phyloP scores from a whole-genome alignment of 1,140 invertebrate species.

The Zaprionus africanus region DNA sequence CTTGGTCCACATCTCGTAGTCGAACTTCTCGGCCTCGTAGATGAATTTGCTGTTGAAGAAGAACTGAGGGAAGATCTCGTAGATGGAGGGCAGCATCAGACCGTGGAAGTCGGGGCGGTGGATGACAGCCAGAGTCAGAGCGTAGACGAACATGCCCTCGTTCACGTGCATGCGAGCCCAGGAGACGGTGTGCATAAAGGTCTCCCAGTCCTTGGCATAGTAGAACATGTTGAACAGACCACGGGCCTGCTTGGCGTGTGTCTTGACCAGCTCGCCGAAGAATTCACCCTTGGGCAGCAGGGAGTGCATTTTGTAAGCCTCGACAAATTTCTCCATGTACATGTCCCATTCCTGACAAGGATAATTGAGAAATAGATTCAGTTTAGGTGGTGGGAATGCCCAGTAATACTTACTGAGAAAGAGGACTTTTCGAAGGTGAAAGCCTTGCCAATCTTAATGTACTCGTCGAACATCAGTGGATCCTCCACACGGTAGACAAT shows the following conservation, averaged over 20 bases:
- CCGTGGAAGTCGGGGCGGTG: conserved; percentile 86
- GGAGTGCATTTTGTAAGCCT: conserved; percentile 61
- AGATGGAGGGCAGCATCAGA: conserved; percentile 87
- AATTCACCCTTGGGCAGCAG: conserved; percentile 78
- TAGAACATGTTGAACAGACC: conserved; percentile 87
- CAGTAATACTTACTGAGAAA: conserved; percentile 60
- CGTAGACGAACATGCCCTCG: conserved; percentile 87
- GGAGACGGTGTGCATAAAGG: conserved; percentile 87
- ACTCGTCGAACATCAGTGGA: conserved; percentile 68
- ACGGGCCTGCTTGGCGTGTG: conserved; percentile 85
- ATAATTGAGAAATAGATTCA: not conserved
- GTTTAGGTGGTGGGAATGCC: not conserved
- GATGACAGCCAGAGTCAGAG: conserved; percentile 86
- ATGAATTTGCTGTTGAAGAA: conserved; percentile 87
- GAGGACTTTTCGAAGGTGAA: conserved; percentile 41
- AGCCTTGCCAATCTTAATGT: conserved; percentile 56
- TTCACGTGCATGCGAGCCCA: conserved; percentile 87
- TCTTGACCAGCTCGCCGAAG: conserved; percentile 69
- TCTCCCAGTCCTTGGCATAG: conserved; percentile 87
- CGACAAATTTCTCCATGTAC: conserved; percentile 73
- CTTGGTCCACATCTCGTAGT: conserved; percentile 76
- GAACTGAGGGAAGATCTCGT: conserved; percentile 87
- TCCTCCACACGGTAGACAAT: conserved; percentile 71
- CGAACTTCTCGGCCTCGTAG: conserved; percentile 85
- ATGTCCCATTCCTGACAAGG: conserved; percentile 55